Conservation (phyloP, 2,888 invertebrate genomes). For the Isotomurus palustris region DNA sequence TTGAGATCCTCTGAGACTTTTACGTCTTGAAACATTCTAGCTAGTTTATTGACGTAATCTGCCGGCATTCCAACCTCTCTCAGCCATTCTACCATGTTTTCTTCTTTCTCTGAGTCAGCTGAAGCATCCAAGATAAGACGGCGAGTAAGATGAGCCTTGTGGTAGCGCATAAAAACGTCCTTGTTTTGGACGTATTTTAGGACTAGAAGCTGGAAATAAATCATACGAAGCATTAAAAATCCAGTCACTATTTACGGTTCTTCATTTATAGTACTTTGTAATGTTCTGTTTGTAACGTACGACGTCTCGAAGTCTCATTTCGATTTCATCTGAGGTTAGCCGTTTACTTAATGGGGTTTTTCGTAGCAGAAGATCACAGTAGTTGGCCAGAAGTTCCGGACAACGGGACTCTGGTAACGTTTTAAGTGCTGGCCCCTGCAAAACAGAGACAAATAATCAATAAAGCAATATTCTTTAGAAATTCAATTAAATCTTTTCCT, state of each 20-base stretch:
- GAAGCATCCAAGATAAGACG: conserved; percentile 94
- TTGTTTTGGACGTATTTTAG: conserved; percentile 99
- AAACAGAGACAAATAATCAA: neutral
- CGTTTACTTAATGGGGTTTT: conserved; percentile 94
- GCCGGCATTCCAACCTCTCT: conserved; percentile 92
- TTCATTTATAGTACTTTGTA: too few species aligned
- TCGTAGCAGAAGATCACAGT: conserved; percentile 97
- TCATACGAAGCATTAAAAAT: too few species aligned
- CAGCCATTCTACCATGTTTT: conserved; percentile 98
- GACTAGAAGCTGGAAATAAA: conserved; percentile 70
- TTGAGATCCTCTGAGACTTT: conserved; percentile 97
- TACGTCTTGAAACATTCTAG: conserved; percentile 97
- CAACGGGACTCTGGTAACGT: conserved; percentile 90
- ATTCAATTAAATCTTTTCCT: neutral
- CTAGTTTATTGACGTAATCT: conserved; percentile 96
- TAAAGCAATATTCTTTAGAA: neutral
- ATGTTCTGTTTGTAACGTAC: conserved; percentile 8
- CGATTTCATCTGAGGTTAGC: conserved; percentile 94
- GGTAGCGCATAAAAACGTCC: conserved; percentile 99
- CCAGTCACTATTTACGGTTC: too few species aligned
- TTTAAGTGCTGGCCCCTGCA: conserved; percentile 55
- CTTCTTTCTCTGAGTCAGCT: conserved; percentile 98
- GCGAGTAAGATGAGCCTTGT: conserved; percentile 95
- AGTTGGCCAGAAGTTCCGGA: conserved; percentile 96
- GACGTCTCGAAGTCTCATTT: conserved; percentile 63